Evolutionary conservation across 2,797 vertebrate genomes (phyloP).

Genomic region (Sebastes oblongus): DNA sequence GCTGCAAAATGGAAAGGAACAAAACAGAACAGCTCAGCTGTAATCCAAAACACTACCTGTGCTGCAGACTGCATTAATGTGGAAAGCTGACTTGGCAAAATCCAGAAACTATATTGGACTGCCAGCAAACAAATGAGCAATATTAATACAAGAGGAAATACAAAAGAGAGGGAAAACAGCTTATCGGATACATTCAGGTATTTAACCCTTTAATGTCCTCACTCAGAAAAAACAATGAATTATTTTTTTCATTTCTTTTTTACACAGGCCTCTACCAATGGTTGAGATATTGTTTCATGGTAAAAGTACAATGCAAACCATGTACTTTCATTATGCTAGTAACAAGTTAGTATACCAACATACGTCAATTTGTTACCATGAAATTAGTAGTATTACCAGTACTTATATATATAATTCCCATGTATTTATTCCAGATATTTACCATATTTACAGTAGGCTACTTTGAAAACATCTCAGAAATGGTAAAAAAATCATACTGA

Average conservation of each 20-base stretch:
- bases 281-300: not conserved
- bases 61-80: constrained; percentile 53
- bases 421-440: too few relatives aligned
- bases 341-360: too few relatives aligned
- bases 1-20: constrained; percentile 30
- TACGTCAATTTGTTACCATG: not conserved
- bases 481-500: too few relatives aligned
- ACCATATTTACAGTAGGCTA: too few relatives aligned
- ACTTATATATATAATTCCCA: too few relatives aligned
- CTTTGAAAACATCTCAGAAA: too few relatives aligned
- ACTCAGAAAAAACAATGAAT: not conserved
- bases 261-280: too few relatives aligned
- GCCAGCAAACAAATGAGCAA: constrained; percentile 58
- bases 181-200: not conserved
- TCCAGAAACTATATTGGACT: constrained; percentile 40
- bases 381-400: too few relatives aligned
- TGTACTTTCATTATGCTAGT: not conserved
- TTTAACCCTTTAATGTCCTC: not conserved
- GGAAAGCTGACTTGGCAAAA: constrained; percentile 54
- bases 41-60: constrained; percentile 45
- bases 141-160: constrained; percentile 49
- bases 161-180: constrained; percentile 4
- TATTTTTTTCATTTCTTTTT: too few relatives aligned
- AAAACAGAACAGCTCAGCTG: constrained; percentile 59
- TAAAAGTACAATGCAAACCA: not conserved